phyloP scores from a whole-genome alignment of 2,888 invertebrate species.

The Agriotes lineatus region DNA sequence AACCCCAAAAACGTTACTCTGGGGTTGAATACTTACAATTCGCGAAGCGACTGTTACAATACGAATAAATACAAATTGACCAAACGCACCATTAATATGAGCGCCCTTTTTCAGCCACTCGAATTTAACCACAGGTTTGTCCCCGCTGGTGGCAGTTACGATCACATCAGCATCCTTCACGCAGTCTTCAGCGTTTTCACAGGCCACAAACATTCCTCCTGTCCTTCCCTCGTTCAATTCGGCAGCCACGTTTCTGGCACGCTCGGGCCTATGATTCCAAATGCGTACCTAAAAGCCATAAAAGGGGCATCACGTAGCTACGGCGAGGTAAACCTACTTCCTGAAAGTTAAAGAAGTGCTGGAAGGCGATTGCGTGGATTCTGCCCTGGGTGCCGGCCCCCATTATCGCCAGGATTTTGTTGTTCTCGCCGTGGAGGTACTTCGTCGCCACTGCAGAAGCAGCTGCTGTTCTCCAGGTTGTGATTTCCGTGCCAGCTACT shows the following conservation, averaged over 20 bases:
- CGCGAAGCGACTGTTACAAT: too few relatives aligned
- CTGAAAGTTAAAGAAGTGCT: slow-evolving; percentile 65
- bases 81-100: slow-evolving; percentile 73
- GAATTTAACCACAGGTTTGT: slow-evolving; percentile 67
- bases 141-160: slow-evolving; percentile 71
- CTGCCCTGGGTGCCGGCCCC: slow-evolving; percentile 70
- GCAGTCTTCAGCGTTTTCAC: slow-evolving; percentile 65
- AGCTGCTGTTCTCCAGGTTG: slow-evolving; percentile 72
- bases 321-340: too few relatives aligned
- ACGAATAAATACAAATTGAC: too few relatives aligned
- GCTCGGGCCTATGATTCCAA: slow-evolving; percentile 69
- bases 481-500: slow-evolving; percentile 69
- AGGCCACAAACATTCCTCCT: slow-evolving; percentile 46
- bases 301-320: neutral
- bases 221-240: slow-evolving; percentile 56
- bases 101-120: slow-evolving; percentile 69
- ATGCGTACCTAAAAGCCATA: slow-evolving; percentile 64
- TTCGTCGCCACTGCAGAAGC: slow-evolving; percentile 71
- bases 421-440: slow-evolving; percentile 62
- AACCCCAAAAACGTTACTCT: too few relatives aligned
- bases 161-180: slow-evolving; percentile 73
- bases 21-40: too few relatives aligned
- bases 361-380: slow-evolving; percentile 68
- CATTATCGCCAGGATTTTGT: slow-evolving; percentile 64
- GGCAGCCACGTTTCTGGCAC: slow-evolving; percentile 59